Percentiles rank a stretch among this genome's conserved stretches.
These are phyloP conservation scores for Achroia grisella DNA, from an alignment of 1,140 invertebrate genomes.

Conservation along the genomic window DNA sequence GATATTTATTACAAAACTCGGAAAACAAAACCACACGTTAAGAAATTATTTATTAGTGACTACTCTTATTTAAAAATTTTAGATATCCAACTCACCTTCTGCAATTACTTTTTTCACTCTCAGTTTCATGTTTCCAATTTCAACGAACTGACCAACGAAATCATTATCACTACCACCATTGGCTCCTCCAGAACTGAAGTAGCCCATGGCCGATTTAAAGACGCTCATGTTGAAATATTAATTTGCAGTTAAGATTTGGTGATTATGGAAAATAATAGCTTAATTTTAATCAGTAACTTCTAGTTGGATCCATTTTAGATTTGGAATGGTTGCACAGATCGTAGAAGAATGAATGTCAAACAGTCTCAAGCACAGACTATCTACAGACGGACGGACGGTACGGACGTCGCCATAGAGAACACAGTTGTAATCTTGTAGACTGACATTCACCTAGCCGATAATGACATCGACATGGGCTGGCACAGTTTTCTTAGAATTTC, in stretches of 20 bases:
- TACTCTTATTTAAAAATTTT: too few relatives aligned
- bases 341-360: neutral
- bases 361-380: too few relatives aligned
- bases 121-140: slow-evolving; percentile 91
- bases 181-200: slow-evolving; percentile 80
- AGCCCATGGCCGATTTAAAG: slow-evolving; percentile 91
- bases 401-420: too few relatives aligned
- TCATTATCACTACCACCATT: slow-evolving; percentile 82
- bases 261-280: slow-evolving; percentile 3
- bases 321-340: slow-evolving; percentile 21
- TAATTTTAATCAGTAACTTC: slow-evolving; percentile 29
- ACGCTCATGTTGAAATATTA: slow-evolving; percentile 82
- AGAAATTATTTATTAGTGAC: too few relatives aligned
- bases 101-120: slow-evolving; percentile 93
- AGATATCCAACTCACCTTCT: slow-evolving; percentile 82
- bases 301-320: slow-evolving; percentile 38
- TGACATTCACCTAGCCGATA: too few relatives aligned
- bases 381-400: too few relatives aligned
- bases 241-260: neutral
- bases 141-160: slow-evolving; percentile 92
- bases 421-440: too few relatives aligned
- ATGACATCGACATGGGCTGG: too few relatives aligned
- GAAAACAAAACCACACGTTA: neutral
- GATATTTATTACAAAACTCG: too few relatives aligned
- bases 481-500: too few relatives aligned